Base-by-base conservation (phyloP, 2,888 invertebrate genomes). In the Pterostichus madidus region DNA sequence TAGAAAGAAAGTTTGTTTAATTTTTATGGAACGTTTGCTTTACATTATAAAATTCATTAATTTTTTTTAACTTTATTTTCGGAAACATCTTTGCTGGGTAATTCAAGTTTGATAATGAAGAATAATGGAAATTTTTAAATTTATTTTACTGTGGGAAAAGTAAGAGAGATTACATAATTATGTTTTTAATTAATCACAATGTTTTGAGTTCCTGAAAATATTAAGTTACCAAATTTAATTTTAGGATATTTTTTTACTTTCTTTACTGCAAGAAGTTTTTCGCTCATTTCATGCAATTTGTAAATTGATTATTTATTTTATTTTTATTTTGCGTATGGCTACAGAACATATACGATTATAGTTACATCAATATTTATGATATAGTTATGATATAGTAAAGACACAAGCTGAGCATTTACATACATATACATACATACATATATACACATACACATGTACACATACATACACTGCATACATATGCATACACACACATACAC, bases 71-170 rank as follows among this genome's bases (percentile, higher is more conserved):
- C 10, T 59, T 59, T 59, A 17, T 24, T 11, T 24, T 31, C n/a
- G 59, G 7, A 31, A 53, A 53, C 5, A 59, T 59, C 31, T 59
- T 59, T 59, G 6, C 31, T n/a, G 31, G 59, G 31, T 59, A 31
- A 59, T 59, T 59, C 31, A 31, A 59, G 59, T 59, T 56, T 32
- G 31, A 24, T 59, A 59, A 59, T 59, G 59, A 59, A 59, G 59
- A 59, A 31, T 59, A 59, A 59, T 59, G 59, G 59, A 59, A 59
- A 59, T 59, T 59, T 59, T 59, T 31, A 59, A 59, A 59, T 59
- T 59, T 59, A 31, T 59, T 59, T 59, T 59, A 31, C 31, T 59
- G 31, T 59, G 2, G n/a, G 59, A 3, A 59, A 59, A 2, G 13
- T 7, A 17, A 17, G 31, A 31, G 59, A 59, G 59, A 59, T 59